Evolutionary conservation across 1,140 invertebrate genomes (phyloP).

Genomic region (Maniola jurtina): DNA sequence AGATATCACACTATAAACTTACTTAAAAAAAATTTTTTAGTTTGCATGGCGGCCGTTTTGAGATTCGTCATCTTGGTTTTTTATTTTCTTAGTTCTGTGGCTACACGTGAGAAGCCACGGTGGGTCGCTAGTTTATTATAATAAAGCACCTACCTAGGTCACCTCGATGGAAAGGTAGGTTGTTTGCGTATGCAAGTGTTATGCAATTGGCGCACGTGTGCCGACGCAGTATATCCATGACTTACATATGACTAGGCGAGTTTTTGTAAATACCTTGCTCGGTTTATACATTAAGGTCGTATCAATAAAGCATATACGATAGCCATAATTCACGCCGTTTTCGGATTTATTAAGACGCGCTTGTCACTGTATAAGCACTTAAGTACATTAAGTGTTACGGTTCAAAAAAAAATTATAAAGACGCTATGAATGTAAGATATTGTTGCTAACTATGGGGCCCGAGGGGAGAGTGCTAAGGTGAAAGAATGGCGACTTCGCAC

Average conservation of each 20-base stretch:
- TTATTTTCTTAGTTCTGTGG: no score
- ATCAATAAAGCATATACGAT: slow-evolving; percentile 21
- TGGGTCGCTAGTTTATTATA: no score
- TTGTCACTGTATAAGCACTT: neutral
- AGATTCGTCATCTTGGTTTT: no score
- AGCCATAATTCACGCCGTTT: slow-evolving; percentile 12
- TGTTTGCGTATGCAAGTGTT: slow-evolving; percentile 25
- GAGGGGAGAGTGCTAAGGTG: no score
- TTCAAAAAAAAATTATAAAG: no score
- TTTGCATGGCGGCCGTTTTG: no score
- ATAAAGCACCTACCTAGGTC: neutral
- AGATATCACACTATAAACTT: no score
- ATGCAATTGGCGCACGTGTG: slow-evolving; percentile 31
- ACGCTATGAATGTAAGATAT: no score
- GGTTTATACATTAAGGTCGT: slow-evolving; percentile 29
- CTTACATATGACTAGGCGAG: slow-evolving; percentile 40
- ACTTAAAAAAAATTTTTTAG: no score
- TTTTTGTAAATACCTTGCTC: slow-evolving; percentile 35
- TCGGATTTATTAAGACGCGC: slow-evolving; percentile 11
- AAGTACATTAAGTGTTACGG: neutral
- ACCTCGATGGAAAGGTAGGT: slow-evolving; percentile 15
- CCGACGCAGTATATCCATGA: slow-evolving; percentile 32
- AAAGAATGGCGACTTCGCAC: no score
- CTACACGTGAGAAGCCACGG: no score
- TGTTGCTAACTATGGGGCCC: no score